phyloP scores from a whole-genome alignment of 2,888 invertebrate genomes.

The Drepana falcataria region DNA sequence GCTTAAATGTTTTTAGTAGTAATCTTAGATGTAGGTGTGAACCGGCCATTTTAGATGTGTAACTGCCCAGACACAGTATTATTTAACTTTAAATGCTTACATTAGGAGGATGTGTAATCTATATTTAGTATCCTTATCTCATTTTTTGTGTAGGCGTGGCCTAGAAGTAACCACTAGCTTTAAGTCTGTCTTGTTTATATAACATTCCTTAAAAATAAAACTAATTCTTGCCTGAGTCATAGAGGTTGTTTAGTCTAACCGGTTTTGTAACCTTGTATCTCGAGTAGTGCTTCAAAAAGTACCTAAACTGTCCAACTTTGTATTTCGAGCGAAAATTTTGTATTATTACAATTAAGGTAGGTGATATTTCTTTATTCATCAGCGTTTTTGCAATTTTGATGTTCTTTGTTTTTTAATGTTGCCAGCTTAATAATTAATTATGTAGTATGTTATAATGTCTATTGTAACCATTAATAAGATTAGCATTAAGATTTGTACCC shows the following conservation, averaged over 20 bases:
- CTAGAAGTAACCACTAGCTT: constrained; percentile 7
- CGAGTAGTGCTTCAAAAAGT: constrained; percentile 40
- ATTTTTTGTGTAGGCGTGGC: constrained; percentile 13
- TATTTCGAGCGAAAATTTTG: constrained; percentile 17
- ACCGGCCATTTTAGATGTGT: neutral
- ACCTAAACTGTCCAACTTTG: constrained; percentile 10
- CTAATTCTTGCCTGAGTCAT: constrained; percentile 20
- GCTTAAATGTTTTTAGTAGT: constrained; percentile 5
- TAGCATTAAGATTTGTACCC: constrained; percentile 41
- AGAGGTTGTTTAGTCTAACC: constrained; percentile 22
- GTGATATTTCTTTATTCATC: no score
- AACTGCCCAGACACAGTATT: neutral
- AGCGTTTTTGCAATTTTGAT: constrained; percentile 37
- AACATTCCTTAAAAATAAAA: constrained; percentile 1
- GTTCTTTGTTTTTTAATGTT: constrained; percentile 34
- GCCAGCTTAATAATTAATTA: constrained; percentile 45
- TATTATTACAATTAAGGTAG: constrained; percentile 2
- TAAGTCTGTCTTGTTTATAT: constrained; percentile 19
- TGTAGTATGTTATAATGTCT: constrained; percentile 36
- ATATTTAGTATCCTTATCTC: constrained; percentile 31
- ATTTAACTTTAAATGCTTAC: constrained; percentile 1
- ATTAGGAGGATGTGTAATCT: constrained; percentile 17
- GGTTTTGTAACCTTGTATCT: constrained; percentile 47
- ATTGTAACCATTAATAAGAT: constrained; percentile 38
- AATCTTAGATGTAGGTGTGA: neutral